Evolutionary conservation across 1,140 invertebrate genomes (phyloP).

Genomic region (Hydropsyche tenuis): DNA sequence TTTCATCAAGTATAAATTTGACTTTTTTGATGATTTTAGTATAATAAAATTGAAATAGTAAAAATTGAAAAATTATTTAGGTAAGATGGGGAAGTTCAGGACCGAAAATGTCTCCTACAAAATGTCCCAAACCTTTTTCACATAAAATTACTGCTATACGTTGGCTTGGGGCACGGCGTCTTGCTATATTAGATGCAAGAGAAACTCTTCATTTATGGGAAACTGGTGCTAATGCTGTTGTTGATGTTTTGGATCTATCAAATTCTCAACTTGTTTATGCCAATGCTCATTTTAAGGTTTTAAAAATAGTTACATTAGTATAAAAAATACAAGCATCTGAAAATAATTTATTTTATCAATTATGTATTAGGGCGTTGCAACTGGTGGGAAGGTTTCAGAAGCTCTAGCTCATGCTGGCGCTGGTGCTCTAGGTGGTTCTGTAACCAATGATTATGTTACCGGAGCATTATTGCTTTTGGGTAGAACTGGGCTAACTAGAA

Average conservation of each 20-base stretch:
- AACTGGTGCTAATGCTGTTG: conserved; percentile 83
- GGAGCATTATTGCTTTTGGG: conserved; percentile 87
- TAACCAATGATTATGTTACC: conserved; percentile 78
- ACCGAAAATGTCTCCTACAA: conserved; percentile 40
- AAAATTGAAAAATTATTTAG: background rate
- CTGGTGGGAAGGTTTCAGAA: conserved; percentile 70
- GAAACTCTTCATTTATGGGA: conserved; percentile 90
- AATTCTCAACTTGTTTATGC: conserved; percentile 88
- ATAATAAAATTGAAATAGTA: background rate
- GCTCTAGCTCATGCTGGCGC: conserved; percentile 64
- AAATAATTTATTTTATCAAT: conserved; percentile 1
- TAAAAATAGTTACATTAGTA: conserved; percentile 19
- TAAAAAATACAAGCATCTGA: background rate
- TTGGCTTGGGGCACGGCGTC: conserved; percentile 88
- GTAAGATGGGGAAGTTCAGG: conserved; percentile 41
- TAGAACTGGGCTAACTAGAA: conserved; percentile 78
- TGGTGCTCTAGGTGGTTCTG: conserved; percentile 75
- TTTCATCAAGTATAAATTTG: conserved; percentile 76
- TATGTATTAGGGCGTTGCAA: conserved; percentile 73
- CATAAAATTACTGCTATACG: conserved; percentile 77
- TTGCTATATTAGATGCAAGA: conserved; percentile 83
- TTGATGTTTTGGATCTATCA: conserved; percentile 83
- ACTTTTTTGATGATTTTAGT: background rate
- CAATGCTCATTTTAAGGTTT: conserved; percentile 89
- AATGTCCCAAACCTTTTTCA: conserved; percentile 57